phyloP scores from a whole-genome alignment of 2,113 vertebrate genomes.

The Crotophaga sulcirostris region DNA sequence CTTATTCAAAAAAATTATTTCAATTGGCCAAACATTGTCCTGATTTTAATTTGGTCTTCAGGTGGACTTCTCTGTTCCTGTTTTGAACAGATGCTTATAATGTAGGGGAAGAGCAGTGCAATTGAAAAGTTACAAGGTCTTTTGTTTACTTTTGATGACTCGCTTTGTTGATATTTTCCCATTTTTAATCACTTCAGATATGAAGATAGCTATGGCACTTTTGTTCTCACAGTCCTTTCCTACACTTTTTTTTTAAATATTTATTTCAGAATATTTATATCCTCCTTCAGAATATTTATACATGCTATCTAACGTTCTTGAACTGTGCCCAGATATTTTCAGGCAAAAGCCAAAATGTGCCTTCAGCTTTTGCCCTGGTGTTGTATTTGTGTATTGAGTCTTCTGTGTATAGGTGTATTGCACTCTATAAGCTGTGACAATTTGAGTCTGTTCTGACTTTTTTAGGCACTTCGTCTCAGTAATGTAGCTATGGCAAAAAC shows the following conservation, averaged over 20 bases:
- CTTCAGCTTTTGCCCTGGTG: background rate
- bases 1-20: background rate
- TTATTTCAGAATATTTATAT: background rate
- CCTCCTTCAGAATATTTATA: background rate
- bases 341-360: background rate
- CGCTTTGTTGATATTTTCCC: background rate
- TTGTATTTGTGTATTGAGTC: background rate
- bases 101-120: background rate
- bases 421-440: background rate
- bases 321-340: background rate
- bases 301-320: background rate
- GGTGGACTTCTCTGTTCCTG: background rate
- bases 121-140: background rate
- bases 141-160: background rate
- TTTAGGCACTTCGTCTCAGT: slow-evolving; percentile 89
- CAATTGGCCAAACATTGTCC: background rate
- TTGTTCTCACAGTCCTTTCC: background rate
- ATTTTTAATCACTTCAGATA: background rate
- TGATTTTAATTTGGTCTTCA: background rate
- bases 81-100: background rate
- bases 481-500: slow-evolving; percentile 89
- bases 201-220: background rate
- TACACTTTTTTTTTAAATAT: background rate
- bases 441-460: background rate
- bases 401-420: background rate